Conservation (phyloP, 2,113 vertebrate species). For the Albula glossodonta region DNA sequence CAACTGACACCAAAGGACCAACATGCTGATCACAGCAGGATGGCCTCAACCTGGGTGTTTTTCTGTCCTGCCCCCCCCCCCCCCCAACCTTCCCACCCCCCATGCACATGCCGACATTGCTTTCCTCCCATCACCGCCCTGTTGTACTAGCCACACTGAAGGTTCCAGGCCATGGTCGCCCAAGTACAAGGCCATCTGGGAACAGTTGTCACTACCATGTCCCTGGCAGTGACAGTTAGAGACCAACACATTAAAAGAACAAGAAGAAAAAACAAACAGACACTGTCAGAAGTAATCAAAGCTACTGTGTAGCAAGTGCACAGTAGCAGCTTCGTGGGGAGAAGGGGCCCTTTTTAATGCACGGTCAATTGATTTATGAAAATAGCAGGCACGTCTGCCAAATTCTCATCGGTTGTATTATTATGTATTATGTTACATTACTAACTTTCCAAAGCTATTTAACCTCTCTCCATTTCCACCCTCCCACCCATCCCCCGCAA, state of each 20-base stretch:
- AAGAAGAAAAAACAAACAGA: constrained; percentile 56
- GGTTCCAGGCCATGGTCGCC: constrained; percentile 58
- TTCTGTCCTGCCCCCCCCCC: neutral
- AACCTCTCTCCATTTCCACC: constrained; percentile 50
- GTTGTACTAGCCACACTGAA: constrained; percentile 54
- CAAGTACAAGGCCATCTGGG: constrained; percentile 57
- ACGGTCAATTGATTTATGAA: constrained; percentile 37
- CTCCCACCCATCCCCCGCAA: constrained; percentile 33
- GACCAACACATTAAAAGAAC: constrained; percentile 46
- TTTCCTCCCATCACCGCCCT: neutral
- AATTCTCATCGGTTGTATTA: constrained; percentile 60
- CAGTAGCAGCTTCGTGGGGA: constrained; percentile 40
- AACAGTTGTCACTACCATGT: constrained; percentile 56
- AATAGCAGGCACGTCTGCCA: constrained; percentile 55
- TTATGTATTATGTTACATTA: constrained; percentile 70
- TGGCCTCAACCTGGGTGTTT: constrained; percentile 8
- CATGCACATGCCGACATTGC: neutral
- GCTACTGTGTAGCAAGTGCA: constrained; percentile 50
- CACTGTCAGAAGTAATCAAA: constrained; percentile 52
- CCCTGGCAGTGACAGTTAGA: constrained; percentile 47
- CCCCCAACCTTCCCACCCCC: neutral
- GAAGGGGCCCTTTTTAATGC: neutral
- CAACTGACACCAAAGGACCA: neutral
- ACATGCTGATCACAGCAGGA: neutral
- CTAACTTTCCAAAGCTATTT: constrained; percentile 65